These are phyloP conservation scores for Passer domesticus DNA, from an alignment of 2,113 vertebrate species.

Conservation along the genomic window DNA sequence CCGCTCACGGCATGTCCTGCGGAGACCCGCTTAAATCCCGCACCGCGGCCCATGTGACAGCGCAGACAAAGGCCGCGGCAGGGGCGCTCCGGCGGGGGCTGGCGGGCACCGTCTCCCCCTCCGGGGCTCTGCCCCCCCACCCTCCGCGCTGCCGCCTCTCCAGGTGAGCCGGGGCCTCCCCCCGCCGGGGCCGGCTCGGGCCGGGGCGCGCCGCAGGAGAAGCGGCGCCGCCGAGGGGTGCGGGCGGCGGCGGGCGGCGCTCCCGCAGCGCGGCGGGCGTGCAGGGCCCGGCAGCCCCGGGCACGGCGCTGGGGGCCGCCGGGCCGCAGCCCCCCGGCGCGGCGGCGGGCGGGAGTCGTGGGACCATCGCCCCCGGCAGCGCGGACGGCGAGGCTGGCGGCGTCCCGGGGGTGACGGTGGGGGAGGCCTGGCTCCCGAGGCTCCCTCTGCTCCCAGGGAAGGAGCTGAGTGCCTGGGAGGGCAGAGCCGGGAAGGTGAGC, in stretches of 20 bases:
- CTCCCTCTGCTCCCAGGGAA: not conserved
- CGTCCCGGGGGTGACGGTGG: not conserved
- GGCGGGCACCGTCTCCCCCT: not conserved
- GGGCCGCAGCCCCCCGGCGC: too few relatives aligned
- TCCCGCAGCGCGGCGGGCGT: too few relatives aligned
- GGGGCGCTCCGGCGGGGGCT: conserved; percentile 1
- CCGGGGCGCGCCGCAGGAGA: too few relatives aligned
- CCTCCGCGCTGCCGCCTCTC: not conserved
- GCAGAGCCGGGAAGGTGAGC: not conserved
- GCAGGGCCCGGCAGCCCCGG: too few relatives aligned
- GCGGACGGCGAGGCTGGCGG: not conserved
- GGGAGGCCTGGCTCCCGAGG: not conserved
- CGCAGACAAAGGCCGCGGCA: conserved; percentile 46
- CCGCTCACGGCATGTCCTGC: conserved; percentile 40
- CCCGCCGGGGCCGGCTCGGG: too few relatives aligned
- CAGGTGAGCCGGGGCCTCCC: not conserved
- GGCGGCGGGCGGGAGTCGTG: not conserved
- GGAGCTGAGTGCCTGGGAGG: not conserved
- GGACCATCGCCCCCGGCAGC: not conserved
- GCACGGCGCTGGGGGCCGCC: too few relatives aligned
- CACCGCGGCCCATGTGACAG: conserved; percentile 78
- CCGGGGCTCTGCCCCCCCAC: not conserved
- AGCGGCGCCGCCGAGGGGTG: too few relatives aligned
- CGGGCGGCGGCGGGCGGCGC: too few relatives aligned
- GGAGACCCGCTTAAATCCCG: conserved; percentile 72